A percentile compares a stretch with the other conserved stretches of the same genome.
phyloP scores from a whole-genome alignment of 1,140 invertebrate species.

The Procambarus virginalis region DNA sequence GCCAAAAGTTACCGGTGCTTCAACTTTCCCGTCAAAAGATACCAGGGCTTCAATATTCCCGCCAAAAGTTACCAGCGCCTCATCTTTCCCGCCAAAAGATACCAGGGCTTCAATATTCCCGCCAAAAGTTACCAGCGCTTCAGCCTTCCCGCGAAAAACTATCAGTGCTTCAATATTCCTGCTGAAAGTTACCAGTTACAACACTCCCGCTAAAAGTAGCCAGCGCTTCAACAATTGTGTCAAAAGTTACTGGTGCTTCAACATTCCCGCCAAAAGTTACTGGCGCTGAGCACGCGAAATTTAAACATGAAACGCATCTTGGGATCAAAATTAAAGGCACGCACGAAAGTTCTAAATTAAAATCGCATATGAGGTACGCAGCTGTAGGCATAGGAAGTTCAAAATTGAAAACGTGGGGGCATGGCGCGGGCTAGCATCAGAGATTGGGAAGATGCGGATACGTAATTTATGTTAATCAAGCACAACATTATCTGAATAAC shows the following conservation, averaged over 20 bases:
- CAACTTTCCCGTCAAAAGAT: too few relatives aligned
- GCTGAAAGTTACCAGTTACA: too few relatives aligned
- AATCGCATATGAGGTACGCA: constrained; percentile 43
- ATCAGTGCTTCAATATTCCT: too few relatives aligned
- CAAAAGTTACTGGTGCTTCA: not conserved
- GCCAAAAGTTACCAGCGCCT: too few relatives aligned
- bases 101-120: constrained; percentile 7
- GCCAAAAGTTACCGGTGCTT: too few relatives aligned
- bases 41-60: too few relatives aligned
- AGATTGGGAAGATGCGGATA: constrained; percentile 17
- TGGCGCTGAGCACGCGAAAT: constrained; percentile 35
- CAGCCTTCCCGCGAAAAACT: too few relatives aligned
- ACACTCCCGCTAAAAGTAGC: too few relatives aligned
- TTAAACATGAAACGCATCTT: constrained; percentile 50
- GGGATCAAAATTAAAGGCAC: constrained; percentile 47
- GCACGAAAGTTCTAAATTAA: constrained; percentile 45
- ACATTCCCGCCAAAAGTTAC: constrained; percentile 41
- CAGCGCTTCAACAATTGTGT: too few relatives aligned
- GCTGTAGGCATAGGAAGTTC: constrained; percentile 46
- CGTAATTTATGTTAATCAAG: constrained; percentile 36
- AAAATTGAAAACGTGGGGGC: constrained; percentile 40
- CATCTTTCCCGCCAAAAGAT: not conserved
- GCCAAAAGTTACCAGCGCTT: constrained; percentile 3
- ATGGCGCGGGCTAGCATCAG: constrained; percentile 14
- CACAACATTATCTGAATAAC: constrained; percentile 33